Base-by-base conservation (phyloP, 1,140 invertebrate genomes). In the Teleogryllus occipitalis region DNA sequence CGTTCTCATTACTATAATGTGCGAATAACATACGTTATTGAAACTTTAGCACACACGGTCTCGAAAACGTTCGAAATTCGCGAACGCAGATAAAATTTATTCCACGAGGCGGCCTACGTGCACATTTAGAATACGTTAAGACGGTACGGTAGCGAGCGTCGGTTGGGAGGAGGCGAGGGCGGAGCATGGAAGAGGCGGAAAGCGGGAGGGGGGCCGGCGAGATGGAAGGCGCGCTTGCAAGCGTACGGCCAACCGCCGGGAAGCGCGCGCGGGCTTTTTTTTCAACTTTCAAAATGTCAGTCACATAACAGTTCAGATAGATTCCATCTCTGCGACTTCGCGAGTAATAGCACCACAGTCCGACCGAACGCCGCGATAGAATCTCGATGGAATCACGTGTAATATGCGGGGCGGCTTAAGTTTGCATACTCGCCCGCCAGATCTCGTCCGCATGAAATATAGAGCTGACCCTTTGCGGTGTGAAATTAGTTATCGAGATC, bases 401-500 rank as follows among this genome's bases (percentile, higher is more conserved):
- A 65, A 65, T 65, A 65, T 18, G 54, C 54, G 54, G 54, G 54
- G 54, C 54, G 54, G 18, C 54, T 65, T 65, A 65, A 65, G 54
- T 65, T 65, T 65, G 54, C 54, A 65, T 65, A 65, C 54, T 65
- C 10, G 54, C 10, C 54, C 54, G 54, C 54, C 10, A 65, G 54
- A 65, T 65, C 54, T 65, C 10, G 54, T 65, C 54, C 18, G 54
- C 54, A 65, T 65, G 54, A 65, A 65, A 65, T 65, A 65, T 65
- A 65, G 10, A 65, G 18, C 54, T 14, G 54, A 65, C 10, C 54
- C 10, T 65, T 65, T 18, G 10, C 54, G 54, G 54, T 65, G 54
- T 65, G 54, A 65, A 65, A 65, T 65, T 65, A 65, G 54, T 65
- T 65, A 65, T 65, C 54, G 18, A 65, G 54, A 65, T 65, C 54